Conservation (phyloP, 2,113 vertebrate species). For the Vimba vimba region DNA sequence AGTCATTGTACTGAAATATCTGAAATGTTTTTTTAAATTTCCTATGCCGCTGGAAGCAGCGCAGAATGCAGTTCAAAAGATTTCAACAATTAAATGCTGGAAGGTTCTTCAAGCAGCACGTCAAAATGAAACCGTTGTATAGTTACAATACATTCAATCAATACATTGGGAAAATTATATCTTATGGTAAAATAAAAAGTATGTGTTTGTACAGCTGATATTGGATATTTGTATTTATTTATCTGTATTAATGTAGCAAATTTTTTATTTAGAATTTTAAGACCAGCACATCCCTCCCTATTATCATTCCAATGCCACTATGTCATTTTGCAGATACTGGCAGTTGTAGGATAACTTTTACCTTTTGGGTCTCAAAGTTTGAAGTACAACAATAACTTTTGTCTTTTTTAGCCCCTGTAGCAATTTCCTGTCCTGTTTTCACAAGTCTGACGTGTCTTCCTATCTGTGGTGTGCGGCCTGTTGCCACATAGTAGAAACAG, state of each 20-base stretch:
- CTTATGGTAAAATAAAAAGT: too few species aligned
- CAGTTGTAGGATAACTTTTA: background rate
- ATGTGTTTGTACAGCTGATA: too few species aligned
- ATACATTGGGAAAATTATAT: too few species aligned
- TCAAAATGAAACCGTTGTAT: background rate
- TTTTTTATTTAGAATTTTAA: too few species aligned
- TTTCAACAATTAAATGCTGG: background rate
- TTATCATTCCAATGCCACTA: background rate
- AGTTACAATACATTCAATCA: background rate
- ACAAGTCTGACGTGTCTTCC: constrained; percentile 70
- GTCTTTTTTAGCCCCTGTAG: constrained; percentile 62
- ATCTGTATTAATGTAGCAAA: too few species aligned
- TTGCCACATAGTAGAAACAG: constrained; percentile 71
- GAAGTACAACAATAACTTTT: constrained; percentile 14
- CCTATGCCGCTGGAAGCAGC: constrained; percentile 45
- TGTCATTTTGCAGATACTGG: constrained; percentile 9
- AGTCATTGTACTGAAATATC: constrained; percentile 62
- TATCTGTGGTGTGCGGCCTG: constrained; percentile 70
- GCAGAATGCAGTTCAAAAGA: background rate
- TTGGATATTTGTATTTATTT: too few species aligned
- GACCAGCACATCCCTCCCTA: background rate
- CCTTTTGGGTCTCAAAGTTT: constrained; percentile 13
- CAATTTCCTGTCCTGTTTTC: constrained; percentile 81
- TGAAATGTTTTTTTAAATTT: constrained; percentile 63
- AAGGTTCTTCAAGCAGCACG: background rate